Base-by-base conservation (phyloP, 2,797 vertebrate species). In the Crypturellus tataupa region DNA sequence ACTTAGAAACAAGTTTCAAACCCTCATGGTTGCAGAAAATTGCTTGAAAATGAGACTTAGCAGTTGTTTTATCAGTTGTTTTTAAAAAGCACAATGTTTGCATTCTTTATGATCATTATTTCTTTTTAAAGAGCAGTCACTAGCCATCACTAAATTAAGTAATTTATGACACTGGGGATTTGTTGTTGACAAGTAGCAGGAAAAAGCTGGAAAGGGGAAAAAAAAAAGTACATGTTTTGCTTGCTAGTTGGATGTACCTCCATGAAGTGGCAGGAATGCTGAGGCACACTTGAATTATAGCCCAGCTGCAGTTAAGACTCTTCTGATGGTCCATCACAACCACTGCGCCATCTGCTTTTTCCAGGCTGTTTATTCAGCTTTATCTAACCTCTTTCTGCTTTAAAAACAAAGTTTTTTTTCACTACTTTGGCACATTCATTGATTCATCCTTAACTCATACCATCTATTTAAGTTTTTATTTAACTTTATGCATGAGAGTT, bases 291-390 rank as follows among this genome's bases (percentile, higher is more conserved):
- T 81, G 55, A 70, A 85, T 94, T 91, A 72, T 42, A 67, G 84
- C 70, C 46, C 67, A 15, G 10, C 80, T 95, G 95, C 88, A 91
- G 59, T 59, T 59, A 86, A 94, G 83, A 78, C 58, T 46, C 86
- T 96, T 81, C 76, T 95, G 79, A 93, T 95, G 76, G 94, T 82
- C 91, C 81, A 70, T 95, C 89, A 70, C 67, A 96, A 70, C 76
- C 80, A 92, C 82, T 60, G 29, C 55, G 80, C 93, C 93, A 96
- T 95, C 93, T 97, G 94, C 70, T 93, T 94, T 93, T 95, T 90
- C 62, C 56, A 82, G 82, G 82, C 85, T 93, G 69, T 95, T 94
- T 91, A 87, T 90, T 97, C 55, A 72, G 70, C 68, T 91, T 85
- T 93, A 64, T 71, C 86, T 82, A 87, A 83, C 72, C 56, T 87